These are phyloP conservation scores for Chironomus striatipennis DNA, from an alignment of 1,140 invertebrate genomes.

Conservation along the genomic window DNA sequence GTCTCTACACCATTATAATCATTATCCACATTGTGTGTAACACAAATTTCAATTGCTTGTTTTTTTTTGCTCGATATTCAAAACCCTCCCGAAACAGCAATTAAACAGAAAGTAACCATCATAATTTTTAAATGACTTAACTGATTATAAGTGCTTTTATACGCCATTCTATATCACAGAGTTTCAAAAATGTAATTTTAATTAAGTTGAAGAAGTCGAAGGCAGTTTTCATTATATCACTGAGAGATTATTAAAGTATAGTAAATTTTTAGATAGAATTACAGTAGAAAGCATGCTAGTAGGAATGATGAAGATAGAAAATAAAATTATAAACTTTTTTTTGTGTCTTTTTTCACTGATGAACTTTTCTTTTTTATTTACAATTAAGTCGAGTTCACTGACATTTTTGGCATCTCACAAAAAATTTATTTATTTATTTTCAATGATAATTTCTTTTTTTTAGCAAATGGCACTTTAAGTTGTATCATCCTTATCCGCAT, in stretches of 20 bases:
- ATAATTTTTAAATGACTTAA: constrained; percentile 5
- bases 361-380: too few species aligned
- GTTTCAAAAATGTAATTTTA: neutral
- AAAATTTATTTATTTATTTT: too few species aligned
- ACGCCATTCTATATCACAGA: constrained; percentile 16
- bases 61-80: neutral
- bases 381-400: too few species aligned
- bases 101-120: neutral
- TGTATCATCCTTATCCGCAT: too few species aligned
- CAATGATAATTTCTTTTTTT: too few species aligned
- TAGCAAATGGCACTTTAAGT: too few species aligned
- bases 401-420: too few species aligned
- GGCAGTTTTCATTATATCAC: constrained; percentile 10
- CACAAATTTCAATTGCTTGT: neutral
- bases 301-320: neutral
- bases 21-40: too few species aligned
- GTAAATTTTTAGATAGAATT: neutral
- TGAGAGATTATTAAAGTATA: neutral
- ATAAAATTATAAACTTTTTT: too few species aligned
- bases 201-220: neutral
- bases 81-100: too few species aligned
- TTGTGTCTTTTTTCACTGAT: neutral
- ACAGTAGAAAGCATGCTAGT: neutral
- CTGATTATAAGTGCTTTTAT: constrained; percentile 1
- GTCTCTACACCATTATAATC: neutral